Conservation (phyloP, 1,140 invertebrate genomes). For the Anastrepha ludens region DNA sequence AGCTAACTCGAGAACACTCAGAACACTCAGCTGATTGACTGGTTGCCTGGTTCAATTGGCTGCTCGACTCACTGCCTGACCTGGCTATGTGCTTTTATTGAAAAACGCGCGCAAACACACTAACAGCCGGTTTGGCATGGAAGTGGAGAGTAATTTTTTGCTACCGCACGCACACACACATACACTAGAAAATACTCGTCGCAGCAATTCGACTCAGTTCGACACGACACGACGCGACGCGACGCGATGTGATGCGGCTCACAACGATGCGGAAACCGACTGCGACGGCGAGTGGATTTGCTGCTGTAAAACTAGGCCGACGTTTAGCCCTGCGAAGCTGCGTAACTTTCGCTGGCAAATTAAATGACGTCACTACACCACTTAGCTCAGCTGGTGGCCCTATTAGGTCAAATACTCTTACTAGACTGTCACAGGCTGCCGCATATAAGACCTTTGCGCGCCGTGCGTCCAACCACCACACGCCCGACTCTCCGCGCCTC, state of each 20-base stretch:
- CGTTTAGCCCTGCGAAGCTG: not conserved
- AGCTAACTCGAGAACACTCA: not conserved
- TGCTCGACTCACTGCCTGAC: not conserved
- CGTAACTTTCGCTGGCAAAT: not conserved
- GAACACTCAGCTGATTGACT: slow-evolving; percentile 11
- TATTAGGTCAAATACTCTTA: slow-evolving; percentile 17
- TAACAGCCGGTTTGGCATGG: not conserved
- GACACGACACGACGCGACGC: not conserved
- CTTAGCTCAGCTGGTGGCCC: not conserved
- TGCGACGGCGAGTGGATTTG: not conserved
- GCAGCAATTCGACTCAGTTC: not conserved
- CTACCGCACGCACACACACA: not conserved
- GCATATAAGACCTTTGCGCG: not conserved
- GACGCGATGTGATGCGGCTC: not conserved
- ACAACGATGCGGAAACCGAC: not conserved
- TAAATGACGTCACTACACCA: slow-evolving; percentile 47
- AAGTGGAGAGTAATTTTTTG: not conserved
- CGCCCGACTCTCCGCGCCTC: not conserved
- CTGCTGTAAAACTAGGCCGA: slow-evolving; percentile 33
- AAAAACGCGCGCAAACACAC: slow-evolving; percentile 1
- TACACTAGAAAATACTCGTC: not conserved
- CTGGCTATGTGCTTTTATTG: not conserved
- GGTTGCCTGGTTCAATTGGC: not conserved
- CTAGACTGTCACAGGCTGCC: not conserved
- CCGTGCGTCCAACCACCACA: not conserved